Evolutionary conservation across 2,113 vertebrate genomes (phyloP).

Genomic region (Pterocles burchelli): DNA sequence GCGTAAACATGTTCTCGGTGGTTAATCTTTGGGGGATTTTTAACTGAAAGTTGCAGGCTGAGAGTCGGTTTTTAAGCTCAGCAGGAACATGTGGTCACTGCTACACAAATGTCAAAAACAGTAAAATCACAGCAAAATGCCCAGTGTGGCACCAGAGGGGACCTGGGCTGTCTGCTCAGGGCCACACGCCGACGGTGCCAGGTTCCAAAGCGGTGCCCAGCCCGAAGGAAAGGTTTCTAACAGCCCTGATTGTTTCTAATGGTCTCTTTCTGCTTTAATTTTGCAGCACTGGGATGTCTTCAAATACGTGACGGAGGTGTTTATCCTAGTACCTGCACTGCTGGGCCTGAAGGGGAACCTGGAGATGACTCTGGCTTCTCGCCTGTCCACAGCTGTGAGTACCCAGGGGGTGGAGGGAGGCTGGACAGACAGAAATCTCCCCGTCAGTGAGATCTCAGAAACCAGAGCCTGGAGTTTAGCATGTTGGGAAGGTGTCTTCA

Average conservation of each 20-base stretch:
- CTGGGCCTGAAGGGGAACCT: constrained; percentile 98
- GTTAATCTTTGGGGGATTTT: background rate
- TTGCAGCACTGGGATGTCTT: constrained; percentile 97
- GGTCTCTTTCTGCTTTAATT: background rate
- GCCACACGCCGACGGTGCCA: fast-evolving
- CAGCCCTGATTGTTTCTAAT: fast-evolving
- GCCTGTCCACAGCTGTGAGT: constrained; percentile 97
- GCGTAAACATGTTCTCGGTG: background rate
- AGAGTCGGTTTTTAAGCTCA: background rate
- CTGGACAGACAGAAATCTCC: background rate
- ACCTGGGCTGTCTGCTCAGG: background rate
- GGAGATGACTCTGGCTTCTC: constrained; percentile 97
- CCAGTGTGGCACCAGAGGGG: background rate
- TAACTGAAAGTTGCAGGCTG: background rate
- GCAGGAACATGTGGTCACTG: background rate
- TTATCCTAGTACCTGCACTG: constrained; percentile 94
- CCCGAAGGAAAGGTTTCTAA: background rate
- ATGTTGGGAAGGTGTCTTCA: background rate
- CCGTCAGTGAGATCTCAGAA: fast-evolving
- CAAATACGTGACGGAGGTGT: constrained; percentile 93
- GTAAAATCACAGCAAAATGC: background rate
- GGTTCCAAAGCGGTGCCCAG: background rate
- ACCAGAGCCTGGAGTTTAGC: background rate
- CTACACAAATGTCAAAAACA: background rate
- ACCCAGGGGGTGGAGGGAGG: background rate